Base-by-base conservation (phyloP, 2,113 vertebrate species). In the Polypterus senegalus region DNA sequence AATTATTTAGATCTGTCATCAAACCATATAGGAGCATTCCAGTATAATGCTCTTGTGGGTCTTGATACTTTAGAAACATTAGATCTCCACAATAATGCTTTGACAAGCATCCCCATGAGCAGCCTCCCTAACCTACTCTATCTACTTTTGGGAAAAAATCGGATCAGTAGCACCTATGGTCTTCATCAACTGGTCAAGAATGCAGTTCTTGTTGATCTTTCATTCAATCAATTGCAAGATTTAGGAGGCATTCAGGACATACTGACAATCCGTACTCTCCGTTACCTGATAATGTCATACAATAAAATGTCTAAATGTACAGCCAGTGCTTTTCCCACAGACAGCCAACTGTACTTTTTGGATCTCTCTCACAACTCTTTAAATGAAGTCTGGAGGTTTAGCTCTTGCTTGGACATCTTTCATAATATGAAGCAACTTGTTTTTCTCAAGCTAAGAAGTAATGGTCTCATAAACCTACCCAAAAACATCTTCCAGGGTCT, bases 21-120 rank as follows among this genome's bases (percentile, higher is more conserved):
- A 48, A 75, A 75, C 48, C 65, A 73, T 51, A 64, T 75, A 45
- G 73, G 73, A 4, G 59, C 5, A 1, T 48, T 73, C 27, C 71
- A 75, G 44, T 27, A 58, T 3, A 4, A 9, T 3, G 61, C 69
- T 6, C 8, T 75, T n/a, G 6, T 43, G 10, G 61, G 46, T 3
- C 51, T 75, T 27, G 9, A 7, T 4, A 43, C 48, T 7, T 61
- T 75, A 55, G 9, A 47, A 46, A 60, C n/a, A 1, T 54, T 75
- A 9, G 66, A 69, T 9, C 44, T 75, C 4, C 61, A 51, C 8
- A 65, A 75, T 59, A 75, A 75, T 1, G 61, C 73, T 2, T 45
- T 65, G 70, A 1, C 51, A 3, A 0, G 43, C 8, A 3, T 45
- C 73, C 5, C 73, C 63, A 8, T 5, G 1, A 1, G 65, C 62